Evolutionary conservation across 2,888 invertebrate species (phyloP), one percentile per base, ranked within the genome.

Genomic region (Drosophila gaucha): DNA sequence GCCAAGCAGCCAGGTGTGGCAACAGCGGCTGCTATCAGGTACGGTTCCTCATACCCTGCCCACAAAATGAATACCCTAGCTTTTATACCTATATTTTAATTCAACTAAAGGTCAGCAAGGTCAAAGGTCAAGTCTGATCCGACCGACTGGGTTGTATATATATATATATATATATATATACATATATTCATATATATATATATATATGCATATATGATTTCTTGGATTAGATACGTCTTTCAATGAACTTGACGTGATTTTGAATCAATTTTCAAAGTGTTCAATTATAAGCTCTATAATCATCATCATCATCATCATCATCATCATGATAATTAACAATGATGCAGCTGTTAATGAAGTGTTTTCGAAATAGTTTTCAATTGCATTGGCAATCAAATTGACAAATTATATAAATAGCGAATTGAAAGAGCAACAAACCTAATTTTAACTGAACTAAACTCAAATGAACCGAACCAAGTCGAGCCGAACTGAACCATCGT

Each of bases 1-100:
- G 50, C 58, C 30, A 65, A 63, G 10, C 76, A 73, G 39, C 52
- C 75, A 12, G 43, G 39, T 43, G 38, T 49, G 6, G 60, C 54
- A 6, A 14, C 75, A 24, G 51, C 60, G n/a, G 44, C 70, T 30
- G 76, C 74, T 30, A 69, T 84, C 20, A 67, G 74, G 84, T 80
- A 50, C 46, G 14, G 20, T 16, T n/a, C 1, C 18, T 18, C 28
- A 38, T 20, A 20, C 20, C 1, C 38, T 6, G 6, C 9, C 28
- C 6, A 3, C 28, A 28, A 28, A 28, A n/a, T n/a, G n/a, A n/a
- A n/a, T n/a, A n/a, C n/a, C n/a, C n/a, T n/a, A n/a, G n/a, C n/a
- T n/a, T n/a, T n/a, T n/a, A n/a, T n/a, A n/a, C n/a, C n/a, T n/a
- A n/a, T n/a, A n/a, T n/a, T n/a, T n/a, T n/a, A n/a, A n/a, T n/a